phyloP scores from a whole-genome alignment of 2,113 vertebrate genomes.

The Myiozetetes cayanensis region DNA sequence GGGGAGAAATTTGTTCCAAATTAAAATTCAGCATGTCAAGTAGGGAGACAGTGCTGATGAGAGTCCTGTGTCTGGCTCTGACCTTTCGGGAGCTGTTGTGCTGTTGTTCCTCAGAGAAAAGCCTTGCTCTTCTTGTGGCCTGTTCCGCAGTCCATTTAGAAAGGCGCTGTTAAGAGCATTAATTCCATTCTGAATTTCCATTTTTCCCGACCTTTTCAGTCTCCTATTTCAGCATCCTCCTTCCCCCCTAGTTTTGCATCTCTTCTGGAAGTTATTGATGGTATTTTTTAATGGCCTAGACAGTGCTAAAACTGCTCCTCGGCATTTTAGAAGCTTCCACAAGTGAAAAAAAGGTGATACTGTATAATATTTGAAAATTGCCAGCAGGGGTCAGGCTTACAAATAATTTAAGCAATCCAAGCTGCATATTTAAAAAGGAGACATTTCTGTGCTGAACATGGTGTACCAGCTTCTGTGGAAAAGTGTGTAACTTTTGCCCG shows the following conservation, averaged over 20 bases:
- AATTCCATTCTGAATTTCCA: slow-evolving; percentile 27
- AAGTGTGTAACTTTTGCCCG: neutral
- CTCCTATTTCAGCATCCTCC: neutral
- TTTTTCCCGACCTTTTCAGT: slow-evolving; percentile 37
- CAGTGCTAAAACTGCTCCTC: neutral
- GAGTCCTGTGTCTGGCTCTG: neutral
- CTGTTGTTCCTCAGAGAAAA: slow-evolving; percentile 1
- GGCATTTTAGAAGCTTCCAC: neutral
- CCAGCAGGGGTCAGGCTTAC: slow-evolving; percentile 67
- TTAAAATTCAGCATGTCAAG: slow-evolving; percentile 9
- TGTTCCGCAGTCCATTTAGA: slow-evolving; percentile 5
- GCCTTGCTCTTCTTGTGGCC: neutral
- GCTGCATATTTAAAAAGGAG: slow-evolving; percentile 7
- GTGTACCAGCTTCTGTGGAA: neutral
- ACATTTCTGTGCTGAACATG: neutral
- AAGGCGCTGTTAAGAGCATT: neutral
- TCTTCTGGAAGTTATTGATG: slow-evolving; percentile 17
- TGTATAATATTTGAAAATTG: slow-evolving; percentile 24
- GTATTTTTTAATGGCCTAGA: neutral
- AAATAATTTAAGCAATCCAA: slow-evolving; percentile 45
- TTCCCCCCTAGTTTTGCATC: neutral
- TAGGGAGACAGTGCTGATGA: neutral
- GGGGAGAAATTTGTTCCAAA: slow-evolving; percentile 8
- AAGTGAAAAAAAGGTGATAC: neutral
- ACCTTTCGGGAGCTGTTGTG: neutral